Evolutionary conservation across 1,140 invertebrate genomes (phyloP).

Genomic region (Apis cerana): DNA sequence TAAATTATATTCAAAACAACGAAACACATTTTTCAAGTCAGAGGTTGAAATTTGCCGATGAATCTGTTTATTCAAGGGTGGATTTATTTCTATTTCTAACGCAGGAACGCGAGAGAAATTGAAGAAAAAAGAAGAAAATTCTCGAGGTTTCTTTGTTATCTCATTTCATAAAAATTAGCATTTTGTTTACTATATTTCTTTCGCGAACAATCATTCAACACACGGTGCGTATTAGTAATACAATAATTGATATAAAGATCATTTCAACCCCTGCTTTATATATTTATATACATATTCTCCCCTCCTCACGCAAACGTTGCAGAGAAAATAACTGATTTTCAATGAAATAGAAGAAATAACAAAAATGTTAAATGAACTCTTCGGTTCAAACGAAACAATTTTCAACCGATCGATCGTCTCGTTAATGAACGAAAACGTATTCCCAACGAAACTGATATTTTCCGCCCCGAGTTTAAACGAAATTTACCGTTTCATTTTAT

Average conservation of each 20-base stretch:
- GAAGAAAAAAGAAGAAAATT: background rate
- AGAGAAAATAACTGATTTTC: background rate
- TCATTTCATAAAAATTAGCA: no score
- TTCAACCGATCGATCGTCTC: no score
- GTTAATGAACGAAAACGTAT: no score
- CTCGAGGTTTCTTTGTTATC: no score
- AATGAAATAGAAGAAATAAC: background rate
- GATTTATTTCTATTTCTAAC: no score
- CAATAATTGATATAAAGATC: background rate
- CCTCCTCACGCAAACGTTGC: background rate
- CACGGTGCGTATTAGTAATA: background rate
- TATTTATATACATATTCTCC: background rate
- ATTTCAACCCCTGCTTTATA: constrained; percentile 29
- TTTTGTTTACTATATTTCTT: background rate
- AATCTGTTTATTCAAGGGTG: background rate
- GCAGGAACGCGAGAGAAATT: no score
- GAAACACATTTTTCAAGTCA: background rate
- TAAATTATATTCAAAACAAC: background rate
- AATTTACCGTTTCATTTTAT: no score
- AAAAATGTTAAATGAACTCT: background rate
- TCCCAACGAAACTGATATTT: no score
- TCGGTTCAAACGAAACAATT: no score
- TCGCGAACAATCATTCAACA: background rate
- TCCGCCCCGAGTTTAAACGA: no score
- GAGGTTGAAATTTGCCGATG: constrained; percentile 8